phyloP scores from a whole-genome alignment of 1,140 invertebrate species.

The Drosophila mayri region DNA sequence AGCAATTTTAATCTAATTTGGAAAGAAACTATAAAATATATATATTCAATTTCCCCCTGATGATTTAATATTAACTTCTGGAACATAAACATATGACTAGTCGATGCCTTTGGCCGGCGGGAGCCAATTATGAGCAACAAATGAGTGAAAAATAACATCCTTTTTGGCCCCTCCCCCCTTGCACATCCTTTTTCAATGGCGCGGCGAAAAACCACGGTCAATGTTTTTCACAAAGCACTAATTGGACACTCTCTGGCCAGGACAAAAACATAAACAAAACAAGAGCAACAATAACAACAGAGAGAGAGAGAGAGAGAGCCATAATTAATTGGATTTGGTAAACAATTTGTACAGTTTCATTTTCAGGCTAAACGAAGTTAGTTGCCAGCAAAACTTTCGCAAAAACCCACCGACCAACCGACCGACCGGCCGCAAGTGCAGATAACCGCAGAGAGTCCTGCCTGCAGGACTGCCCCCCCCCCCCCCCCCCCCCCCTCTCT shows the following conservation, averaged over 20 bases:
- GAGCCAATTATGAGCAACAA: not conserved
- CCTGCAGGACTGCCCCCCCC: not conserved
- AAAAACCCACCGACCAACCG: not conserved
- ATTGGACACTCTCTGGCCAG: constrained; percentile 41
- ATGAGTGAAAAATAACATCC: constrained; percentile 13
- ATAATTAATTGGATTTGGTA: constrained; percentile 56
- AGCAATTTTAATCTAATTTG: too few species aligned
- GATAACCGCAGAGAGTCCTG: constrained; percentile 14
- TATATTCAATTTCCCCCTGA: not conserved
- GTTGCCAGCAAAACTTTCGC: constrained; percentile 31
- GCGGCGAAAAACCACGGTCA: constrained; percentile 12
- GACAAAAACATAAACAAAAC: constrained; percentile 16
- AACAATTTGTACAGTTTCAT: constrained; percentile 53
- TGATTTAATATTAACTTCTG: not conserved
- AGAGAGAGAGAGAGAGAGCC: constrained; percentile 15
- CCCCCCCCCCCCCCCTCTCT: not conserved
- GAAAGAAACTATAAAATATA: not conserved
- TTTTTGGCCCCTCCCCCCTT: not conserved
- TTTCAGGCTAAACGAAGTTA: constrained; percentile 49
- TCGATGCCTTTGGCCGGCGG: too few species aligned
- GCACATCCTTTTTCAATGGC: not conserved
- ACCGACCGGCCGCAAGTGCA: not conserved
- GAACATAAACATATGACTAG: not conserved
- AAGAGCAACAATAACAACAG: not conserved
- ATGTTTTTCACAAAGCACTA: constrained; percentile 31